Conservation (phyloP, 2,888 invertebrate species). For the Tachina fera region DNA sequence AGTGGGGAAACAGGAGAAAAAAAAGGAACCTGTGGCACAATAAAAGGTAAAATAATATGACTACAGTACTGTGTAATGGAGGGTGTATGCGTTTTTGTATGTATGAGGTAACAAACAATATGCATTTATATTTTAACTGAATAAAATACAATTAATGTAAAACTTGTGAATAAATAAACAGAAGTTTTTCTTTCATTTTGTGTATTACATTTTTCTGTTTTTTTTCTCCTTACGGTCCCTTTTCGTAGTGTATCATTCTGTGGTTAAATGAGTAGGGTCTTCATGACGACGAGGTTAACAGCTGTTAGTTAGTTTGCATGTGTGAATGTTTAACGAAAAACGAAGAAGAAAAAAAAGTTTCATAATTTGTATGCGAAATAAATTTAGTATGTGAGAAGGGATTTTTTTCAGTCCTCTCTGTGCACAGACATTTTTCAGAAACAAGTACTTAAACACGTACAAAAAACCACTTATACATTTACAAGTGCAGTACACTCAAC, state of each 20-base stretch:
- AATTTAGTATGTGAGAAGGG: slow-evolving; percentile 23
- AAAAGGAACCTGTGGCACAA: slow-evolving; percentile 67
- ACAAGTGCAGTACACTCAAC: slow-evolving; percentile 3
- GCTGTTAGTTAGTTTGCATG: slow-evolving; percentile 44
- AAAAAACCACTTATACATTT: slow-evolving; percentile 65
- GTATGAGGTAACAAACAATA: slow-evolving; percentile 15
- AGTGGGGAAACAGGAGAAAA: not conserved
- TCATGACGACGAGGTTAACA: slow-evolving; percentile 52
- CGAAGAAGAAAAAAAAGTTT: slow-evolving; percentile 5
- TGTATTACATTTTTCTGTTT: slow-evolving; percentile 25
- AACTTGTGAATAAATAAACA: slow-evolving; percentile 58
- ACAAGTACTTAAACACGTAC: slow-evolving; percentile 70
- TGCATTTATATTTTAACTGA: slow-evolving; percentile 67
- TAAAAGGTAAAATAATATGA: slow-evolving; percentile 58
- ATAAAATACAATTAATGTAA: slow-evolving; percentile 68
- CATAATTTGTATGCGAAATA: slow-evolving; percentile 48
- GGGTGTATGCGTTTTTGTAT: not conserved
- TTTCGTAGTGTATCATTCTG: slow-evolving; percentile 54
- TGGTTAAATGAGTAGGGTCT: slow-evolving; percentile 63
- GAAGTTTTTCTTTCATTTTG: slow-evolving; percentile 40
- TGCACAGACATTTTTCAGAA: slow-evolving; percentile 58
- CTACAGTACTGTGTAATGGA: not conserved
- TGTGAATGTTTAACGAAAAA: slow-evolving; percentile 2
- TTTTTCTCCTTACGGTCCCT: not conserved
- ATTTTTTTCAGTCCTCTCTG: not conserved